Evolutionary conservation across 2,797 vertebrate genomes (phyloP), one percentile per base, ranked within the genome.

Genomic region (Poecilia picta): DNA sequence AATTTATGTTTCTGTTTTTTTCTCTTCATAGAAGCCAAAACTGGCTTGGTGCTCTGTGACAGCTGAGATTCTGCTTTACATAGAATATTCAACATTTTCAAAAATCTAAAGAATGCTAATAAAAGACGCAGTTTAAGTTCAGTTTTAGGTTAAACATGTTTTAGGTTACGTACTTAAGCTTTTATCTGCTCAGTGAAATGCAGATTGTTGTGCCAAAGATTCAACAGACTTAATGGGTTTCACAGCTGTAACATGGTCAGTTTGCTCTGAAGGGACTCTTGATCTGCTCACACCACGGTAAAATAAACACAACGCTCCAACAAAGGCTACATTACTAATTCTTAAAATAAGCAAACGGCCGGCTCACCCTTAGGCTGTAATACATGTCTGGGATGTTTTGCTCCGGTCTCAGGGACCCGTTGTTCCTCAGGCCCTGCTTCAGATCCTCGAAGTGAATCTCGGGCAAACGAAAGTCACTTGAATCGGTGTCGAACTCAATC

Each of bases 301-400:
- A 33, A 66, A 66, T 66, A 66, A 68, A 71, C 39, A 71, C 13
- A 71, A 16, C 45, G 41, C 41, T 15, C 25, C 68, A 45, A 28
- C 25, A 45, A 15, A 11, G 39, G 36, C 20, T 16, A 43, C 12
- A 25, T 12, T 2, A 43, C 6, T 13, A 12, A 41, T 71, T 13
- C 11, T 45, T 71, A 45, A 28, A 13, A 71, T 25, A 71, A 43
- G 25, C 5, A 6, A 45, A 71, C 1, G 25, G 4, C 5, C 7
- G 12, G 93, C 96, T 94, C 83, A 97, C 97, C 91, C 95, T 94
- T 89, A 97, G 95, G 71, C 96, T 97, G 93, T 95, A 97, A 87
- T 96, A 94, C 81, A 96, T 96, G 85, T 97, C 95, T 51, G 94
- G 95, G 73, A 94, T 77, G 80, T 92, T 91, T 80, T 93, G 93